These are phyloP conservation scores for Anoplius nigerrimus DNA, from an alignment of 2,888 invertebrate species.

Conservation along the genomic window DNA sequence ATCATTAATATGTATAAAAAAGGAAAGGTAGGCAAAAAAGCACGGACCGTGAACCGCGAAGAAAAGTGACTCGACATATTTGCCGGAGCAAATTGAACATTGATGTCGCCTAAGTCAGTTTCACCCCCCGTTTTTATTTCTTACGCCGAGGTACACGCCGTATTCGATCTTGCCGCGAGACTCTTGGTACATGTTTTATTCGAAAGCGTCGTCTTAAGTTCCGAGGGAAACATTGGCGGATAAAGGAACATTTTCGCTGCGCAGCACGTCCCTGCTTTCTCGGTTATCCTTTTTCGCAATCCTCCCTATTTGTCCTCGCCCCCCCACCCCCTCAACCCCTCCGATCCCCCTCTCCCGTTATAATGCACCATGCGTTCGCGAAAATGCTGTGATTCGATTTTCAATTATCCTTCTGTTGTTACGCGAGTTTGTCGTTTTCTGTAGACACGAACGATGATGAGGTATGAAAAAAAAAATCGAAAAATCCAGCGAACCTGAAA, in stretches of 20 bases:
- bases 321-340: conserved; percentile 20
- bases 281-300: conserved; percentile 15
- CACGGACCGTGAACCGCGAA: too few species aligned
- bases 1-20: too few species aligned
- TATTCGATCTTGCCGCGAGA: too few species aligned
- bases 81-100: too few species aligned
- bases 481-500: conserved; percentile 26
- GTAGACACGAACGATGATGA: conserved; percentile 20
- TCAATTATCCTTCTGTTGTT: conserved; percentile 38
- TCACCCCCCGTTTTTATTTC: too few species aligned
- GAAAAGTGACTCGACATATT: too few species aligned
- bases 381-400: conserved; percentile 65
- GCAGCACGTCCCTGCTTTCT: conserved; percentile 13
- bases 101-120: too few species aligned
- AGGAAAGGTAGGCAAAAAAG: too few species aligned
- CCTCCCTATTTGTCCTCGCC: conserved; percentile 19
- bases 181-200: too few species aligned
- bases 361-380: conserved; percentile 52
- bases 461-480: conserved; percentile 15
- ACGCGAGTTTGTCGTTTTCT: conserved; percentile 45
- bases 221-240: too few species aligned
- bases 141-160: too few species aligned
- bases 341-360: conserved; percentile 19
- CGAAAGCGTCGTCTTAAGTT: too few species aligned
- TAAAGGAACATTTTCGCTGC: not conserved